A percentile compares a stretch with the other conserved stretches of the same genome.
Evolutionary conservation across 2,113 vertebrate species (phyloP).

Genomic region (Odocoileus hemionus): DNA sequence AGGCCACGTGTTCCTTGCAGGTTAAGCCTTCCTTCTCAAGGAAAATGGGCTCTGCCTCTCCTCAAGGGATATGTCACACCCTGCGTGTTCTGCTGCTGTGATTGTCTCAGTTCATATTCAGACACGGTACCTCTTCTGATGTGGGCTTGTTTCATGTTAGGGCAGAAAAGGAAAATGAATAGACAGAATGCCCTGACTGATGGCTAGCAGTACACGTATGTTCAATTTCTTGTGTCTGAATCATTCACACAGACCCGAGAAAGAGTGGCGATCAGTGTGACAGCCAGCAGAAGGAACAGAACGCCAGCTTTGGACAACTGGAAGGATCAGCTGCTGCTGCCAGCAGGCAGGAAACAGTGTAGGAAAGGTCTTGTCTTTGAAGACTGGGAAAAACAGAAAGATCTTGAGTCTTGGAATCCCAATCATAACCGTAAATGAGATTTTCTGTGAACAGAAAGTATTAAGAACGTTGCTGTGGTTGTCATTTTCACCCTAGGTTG

Average conservation of each 20-base stretch:
- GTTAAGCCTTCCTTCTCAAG: not conserved
- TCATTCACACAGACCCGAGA: not conserved
- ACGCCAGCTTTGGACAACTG: not conserved
- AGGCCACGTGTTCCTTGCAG: not conserved
- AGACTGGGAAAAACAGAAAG: not conserved
- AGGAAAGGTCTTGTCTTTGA: not conserved
- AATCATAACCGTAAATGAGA: not conserved
- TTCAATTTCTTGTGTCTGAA: not conserved
- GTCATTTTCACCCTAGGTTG: not conserved
- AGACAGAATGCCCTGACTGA: not conserved
- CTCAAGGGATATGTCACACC: not conserved
- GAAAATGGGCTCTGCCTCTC: conserved; percentile 21
- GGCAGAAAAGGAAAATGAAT: not conserved
- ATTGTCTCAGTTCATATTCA: not conserved
- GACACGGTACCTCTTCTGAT: not conserved
- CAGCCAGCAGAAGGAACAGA: not conserved
- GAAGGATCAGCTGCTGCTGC: not conserved
- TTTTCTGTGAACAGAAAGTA: not conserved
- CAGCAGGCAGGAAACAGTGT: not conserved
- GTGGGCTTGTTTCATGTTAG: not conserved
- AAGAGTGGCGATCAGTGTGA: not conserved
- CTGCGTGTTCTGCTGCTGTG: not conserved
- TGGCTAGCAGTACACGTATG: not conserved
- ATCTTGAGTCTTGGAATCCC: not conserved
- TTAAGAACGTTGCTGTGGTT: not conserved